These are phyloP conservation scores for Amniataba percoides DNA, from an alignment of 2,797 vertebrate species.

Conservation along the genomic window DNA sequence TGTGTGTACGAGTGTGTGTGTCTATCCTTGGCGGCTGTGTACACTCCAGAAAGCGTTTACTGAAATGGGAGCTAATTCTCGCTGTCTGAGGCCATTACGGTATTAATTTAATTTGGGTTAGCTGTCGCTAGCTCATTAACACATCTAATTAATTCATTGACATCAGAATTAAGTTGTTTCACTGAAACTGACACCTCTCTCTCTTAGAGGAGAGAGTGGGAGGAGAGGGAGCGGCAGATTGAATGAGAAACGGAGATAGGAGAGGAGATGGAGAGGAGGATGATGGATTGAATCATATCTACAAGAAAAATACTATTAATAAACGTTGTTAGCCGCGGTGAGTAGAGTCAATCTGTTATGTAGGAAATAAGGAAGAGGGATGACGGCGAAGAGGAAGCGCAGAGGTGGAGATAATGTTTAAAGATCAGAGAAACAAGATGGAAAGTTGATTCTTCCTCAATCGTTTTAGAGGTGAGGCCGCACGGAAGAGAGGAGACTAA, in stretches of 20 bases:
- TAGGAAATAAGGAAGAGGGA: conserved; percentile 55
- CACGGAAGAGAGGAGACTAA: background rate
- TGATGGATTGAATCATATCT: conserved; percentile 83
- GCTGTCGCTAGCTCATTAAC: conserved; percentile 99
- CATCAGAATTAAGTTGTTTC: conserved; percentile 99
- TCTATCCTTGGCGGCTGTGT: conserved; percentile 92
- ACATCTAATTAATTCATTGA: conserved; percentile 99
- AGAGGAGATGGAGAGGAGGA: conserved; percentile 65
- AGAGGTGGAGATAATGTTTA: conserved; percentile 10
- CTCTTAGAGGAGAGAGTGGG: conserved; percentile 71
- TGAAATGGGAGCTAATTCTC: conserved; percentile 99
- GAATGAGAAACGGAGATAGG: conserved; percentile 63
- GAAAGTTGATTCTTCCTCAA: background rate
- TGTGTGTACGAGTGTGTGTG: conserved; percentile 56
- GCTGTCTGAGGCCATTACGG: conserved; percentile 99
- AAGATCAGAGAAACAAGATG: conserved; percentile 18
- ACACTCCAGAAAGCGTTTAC: conserved; percentile 99
- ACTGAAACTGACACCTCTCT: conserved; percentile 98
- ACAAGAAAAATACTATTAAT: conserved; percentile 77
- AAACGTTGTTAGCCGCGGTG: conserved; percentile 67
- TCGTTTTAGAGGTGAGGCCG: conserved; percentile 5
- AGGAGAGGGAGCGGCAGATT: conserved; percentile 74
- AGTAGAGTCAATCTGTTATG: conserved; percentile 76
- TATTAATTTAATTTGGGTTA: conserved; percentile 99
- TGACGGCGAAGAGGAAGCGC: conserved; percentile 15